Evolutionary conservation across 2,113 vertebrate species (phyloP), one percentile per base, ranked within the genome.

Genomic region (Xerus inauris): DNA sequence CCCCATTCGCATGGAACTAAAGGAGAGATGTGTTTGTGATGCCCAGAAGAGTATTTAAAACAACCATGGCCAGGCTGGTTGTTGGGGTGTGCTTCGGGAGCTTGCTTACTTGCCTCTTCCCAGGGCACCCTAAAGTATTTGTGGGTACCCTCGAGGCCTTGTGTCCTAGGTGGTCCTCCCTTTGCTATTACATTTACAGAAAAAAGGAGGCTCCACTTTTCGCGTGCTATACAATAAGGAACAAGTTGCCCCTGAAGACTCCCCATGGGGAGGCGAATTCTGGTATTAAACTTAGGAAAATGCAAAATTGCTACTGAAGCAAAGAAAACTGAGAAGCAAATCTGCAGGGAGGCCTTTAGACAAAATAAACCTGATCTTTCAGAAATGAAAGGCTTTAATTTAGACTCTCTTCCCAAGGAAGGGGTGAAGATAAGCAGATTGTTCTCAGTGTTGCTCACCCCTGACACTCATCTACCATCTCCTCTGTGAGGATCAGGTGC

Each of bases 351-450:
- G 67, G n/a, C 45, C 65, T 77, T 87, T 62, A 73, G 77, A 77
- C 72, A 81, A 94, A 95, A 87, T 80, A 75, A 95, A 72, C 22
- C n/a, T 22, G 14, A 47, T 77, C 59, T 90, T 96, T 59, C n/a
- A 38, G 59, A 94, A 94, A 72, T 59, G 16, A 30, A 77, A 62
- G 57, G 0, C n/a, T 73, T 89, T 87, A 32, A 73, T 81, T 83
- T 45, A 82, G 76, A 92, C 26, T 72, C 54, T 82, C 62, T 71
- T 62, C 62, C 87, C 20, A 5, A 79, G 82, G 64, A 81, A 9
- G 11, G 7, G 7, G 5, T 16, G 72, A 45, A 20, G 47, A 62
- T 62, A 57, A 59, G n/a, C 71, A 19, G 45, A 35, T 47, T 35
- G 79, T 81, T 83, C 82, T 42, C 65, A n/a, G n/a, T 71, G 11